A percentile compares a stretch with the other conserved stretches of the same genome.
Evolutionary conservation across 2,888 invertebrate species (phyloP).

Genomic region (Orthonevra nobilis): DNA sequence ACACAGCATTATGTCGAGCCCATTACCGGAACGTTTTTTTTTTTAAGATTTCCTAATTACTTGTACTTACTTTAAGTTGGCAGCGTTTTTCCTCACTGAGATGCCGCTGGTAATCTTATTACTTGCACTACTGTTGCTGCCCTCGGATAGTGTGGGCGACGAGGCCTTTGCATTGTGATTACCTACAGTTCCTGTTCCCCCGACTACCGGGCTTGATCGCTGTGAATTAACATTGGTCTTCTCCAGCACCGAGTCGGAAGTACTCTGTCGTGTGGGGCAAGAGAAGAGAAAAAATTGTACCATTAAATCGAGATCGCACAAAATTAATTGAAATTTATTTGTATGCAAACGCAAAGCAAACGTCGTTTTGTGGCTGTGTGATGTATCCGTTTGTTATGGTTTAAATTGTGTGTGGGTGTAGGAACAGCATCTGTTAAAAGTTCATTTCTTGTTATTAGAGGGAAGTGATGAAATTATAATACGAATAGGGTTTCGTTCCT

Average conservation of each 20-base stretch:
- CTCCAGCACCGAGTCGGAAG: conserved; percentile 83
- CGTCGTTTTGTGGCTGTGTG: background rate
- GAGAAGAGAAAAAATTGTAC: conserved; percentile 35
- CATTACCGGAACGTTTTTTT: no score
- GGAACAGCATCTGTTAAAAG: conserved; percentile 21
- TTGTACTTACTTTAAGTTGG: conserved; percentile 78
- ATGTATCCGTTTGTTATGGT: conserved; percentile 10
- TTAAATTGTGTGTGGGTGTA: conserved; percentile 7
- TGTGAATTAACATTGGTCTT: conserved; percentile 75
- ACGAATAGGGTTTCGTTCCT: conserved; percentile 22
- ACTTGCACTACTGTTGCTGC: conserved; percentile 74
- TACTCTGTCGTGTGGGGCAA: conserved; percentile 79
- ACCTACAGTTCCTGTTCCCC: conserved; percentile 29
- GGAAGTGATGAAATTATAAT: conserved; percentile 20
- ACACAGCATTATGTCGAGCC: no score
- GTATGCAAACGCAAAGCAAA: conserved; percentile 46
- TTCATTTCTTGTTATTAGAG: conserved; percentile 19
- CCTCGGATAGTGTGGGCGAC: conserved; percentile 77
- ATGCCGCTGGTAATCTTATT: conserved; percentile 65
- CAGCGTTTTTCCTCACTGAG: conserved; percentile 78
- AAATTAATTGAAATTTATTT: conserved; percentile 57
- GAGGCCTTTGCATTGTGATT: conserved; percentile 75
- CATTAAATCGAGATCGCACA: conserved; percentile 41
- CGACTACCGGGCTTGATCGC: conserved; percentile 71
- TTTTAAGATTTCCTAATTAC: no score